Evolutionary conservation across 2,888 invertebrate species (phyloP).

Genomic region (Oligia latruncula): DNA sequence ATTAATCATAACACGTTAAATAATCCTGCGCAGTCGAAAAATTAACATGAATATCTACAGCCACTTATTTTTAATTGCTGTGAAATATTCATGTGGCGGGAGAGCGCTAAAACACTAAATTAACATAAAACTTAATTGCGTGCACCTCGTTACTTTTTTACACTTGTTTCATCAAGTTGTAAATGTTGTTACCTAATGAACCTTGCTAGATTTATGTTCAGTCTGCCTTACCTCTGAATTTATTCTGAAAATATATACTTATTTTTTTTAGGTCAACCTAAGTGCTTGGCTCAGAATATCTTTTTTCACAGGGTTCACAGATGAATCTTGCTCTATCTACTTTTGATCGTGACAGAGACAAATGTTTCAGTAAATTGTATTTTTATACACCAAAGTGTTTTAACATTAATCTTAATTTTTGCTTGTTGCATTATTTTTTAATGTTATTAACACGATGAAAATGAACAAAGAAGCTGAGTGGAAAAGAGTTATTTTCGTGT

Average conservation of each 20-base stretch:
- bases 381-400: slow-evolving; percentile 31
- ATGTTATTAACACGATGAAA: slow-evolving; percentile 50
- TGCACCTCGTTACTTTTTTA: slow-evolving; percentile 55
- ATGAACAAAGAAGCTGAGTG: slow-evolving; percentile 36
- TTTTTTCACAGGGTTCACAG: slow-evolving; percentile 41
- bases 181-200: slow-evolving; percentile 39
- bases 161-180: slow-evolving; percentile 43
- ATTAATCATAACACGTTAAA: neutral
- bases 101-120: slow-evolving; percentile 49
- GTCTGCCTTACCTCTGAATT: slow-evolving; percentile 20
- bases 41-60: slow-evolving; percentile 37
- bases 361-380: slow-evolving; percentile 50
- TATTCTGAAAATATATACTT: slow-evolving; percentile 43
- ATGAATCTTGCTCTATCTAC: slow-evolving; percentile 55
- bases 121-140: slow-evolving; percentile 60
- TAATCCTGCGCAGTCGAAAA: neutral
- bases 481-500: slow-evolving; percentile 54
- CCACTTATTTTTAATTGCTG: slow-evolving; percentile 49
- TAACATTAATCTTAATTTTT: slow-evolving; percentile 40
- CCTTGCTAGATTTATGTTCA: slow-evolving; percentile 55
- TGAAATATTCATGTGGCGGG: slow-evolving; percentile 47
- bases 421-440: slow-evolving; percentile 34
- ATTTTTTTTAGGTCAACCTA: slow-evolving; percentile 49
- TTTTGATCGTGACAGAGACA: slow-evolving; percentile 58
- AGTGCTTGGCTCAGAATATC: slow-evolving; percentile 51